Conservation (phyloP, 2,888 invertebrate species). For the Synergus laeviventris region DNA sequence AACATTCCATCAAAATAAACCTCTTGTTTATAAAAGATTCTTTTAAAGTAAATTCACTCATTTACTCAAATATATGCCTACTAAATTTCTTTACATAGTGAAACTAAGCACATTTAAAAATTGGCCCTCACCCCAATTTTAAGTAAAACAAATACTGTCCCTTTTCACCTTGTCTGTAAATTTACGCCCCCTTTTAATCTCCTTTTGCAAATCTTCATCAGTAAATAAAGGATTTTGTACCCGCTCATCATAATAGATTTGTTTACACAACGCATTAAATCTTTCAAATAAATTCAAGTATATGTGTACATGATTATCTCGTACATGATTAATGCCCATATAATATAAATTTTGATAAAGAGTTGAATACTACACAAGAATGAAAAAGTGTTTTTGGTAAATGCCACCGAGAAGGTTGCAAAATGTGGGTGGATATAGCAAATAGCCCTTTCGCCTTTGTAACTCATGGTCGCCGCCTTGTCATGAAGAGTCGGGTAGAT, state of each 20-base stretch:
- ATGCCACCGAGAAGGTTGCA: constrained; percentile 35
- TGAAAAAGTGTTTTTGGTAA: constrained; percentile 10
- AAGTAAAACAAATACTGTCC: neutral
- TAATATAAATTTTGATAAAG: no score
- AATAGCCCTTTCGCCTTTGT: constrained; percentile 30
- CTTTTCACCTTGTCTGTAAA: neutral
- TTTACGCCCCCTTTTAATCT: neutral
- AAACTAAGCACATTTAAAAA: neutral
- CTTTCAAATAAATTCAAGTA: neutral
- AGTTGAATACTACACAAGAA: neutral
- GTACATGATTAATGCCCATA: neutral
- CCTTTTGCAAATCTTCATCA: neutral
- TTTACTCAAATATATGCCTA: no score
- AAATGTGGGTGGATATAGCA: constrained; percentile 36
- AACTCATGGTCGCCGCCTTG: constrained; percentile 46
- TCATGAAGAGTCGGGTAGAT: constrained; percentile 41
- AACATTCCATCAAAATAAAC: neutral
- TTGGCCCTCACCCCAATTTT: neutral
- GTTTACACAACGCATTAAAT: neutral
- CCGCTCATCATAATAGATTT: neutral
- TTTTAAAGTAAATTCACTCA: no score
- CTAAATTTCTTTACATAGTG: neutral
- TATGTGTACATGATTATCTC: neutral
- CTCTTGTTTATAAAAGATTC: no score
- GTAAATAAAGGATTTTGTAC: neutral